Conservation (phyloP, 2,113 vertebrate species). For the Microcebus ravelobensis region DNA sequence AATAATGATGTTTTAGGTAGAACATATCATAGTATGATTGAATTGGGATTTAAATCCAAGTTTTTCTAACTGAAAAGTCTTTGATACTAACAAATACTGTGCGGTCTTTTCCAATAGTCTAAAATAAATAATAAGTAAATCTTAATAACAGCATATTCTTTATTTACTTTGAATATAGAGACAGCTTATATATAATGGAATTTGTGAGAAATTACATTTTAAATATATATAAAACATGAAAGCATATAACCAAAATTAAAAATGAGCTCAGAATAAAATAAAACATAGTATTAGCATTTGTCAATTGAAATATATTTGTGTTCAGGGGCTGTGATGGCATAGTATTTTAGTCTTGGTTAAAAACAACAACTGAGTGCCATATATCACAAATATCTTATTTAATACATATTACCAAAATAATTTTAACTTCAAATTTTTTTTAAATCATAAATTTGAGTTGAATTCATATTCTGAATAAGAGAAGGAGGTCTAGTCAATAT, state of each 20-base stretch:
- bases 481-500: background rate
- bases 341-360: background rate
- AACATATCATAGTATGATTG: background rate
- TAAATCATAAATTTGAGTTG: background rate
- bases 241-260: background rate
- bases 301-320: background rate
- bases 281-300: background rate
- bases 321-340: background rate
- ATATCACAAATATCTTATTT: background rate
- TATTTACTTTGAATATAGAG: background rate
- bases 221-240: background rate
- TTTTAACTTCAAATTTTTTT: background rate
- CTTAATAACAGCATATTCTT: background rate
- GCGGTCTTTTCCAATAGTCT: background rate
- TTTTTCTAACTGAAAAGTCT: background rate
- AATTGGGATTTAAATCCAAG: background rate
- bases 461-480: background rate
- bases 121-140: background rate
- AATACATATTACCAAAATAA: background rate
- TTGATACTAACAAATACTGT: background rate
- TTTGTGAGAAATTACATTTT: background rate
- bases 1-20: background rate
- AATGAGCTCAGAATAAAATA: background rate
- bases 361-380: background rate
- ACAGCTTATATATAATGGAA: background rate